Evolutionary conservation across 2,797 vertebrate genomes (phyloP).

Genomic region (Brachyalestes nurse): DNA sequence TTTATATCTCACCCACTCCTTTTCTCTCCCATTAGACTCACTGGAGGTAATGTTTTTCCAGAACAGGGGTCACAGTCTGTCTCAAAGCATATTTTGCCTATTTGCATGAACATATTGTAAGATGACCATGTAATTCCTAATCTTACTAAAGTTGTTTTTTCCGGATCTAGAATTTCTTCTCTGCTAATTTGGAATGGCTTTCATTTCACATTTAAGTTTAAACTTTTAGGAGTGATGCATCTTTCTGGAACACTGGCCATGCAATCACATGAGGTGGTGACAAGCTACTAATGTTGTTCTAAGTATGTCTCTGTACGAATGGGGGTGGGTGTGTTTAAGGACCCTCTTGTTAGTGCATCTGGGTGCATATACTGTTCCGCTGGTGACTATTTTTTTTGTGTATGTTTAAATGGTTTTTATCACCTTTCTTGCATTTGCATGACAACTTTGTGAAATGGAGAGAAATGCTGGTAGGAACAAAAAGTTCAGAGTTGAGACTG

Average conservation of each 20-base stretch:
- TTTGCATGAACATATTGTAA: conserved; percentile 22
- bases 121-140: background rate
- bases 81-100: conserved; percentile 8
- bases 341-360: too few relatives aligned
- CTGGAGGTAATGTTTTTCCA: background rate
- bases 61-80: background rate
- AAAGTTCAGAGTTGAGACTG: too few relatives aligned
- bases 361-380: too few relatives aligned
- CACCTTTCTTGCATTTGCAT: too few relatives aligned
- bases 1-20: conserved; percentile 45
- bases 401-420: too few relatives aligned
- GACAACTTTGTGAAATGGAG: too few relatives aligned
- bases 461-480: too few relatives aligned
- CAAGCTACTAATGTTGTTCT: too few relatives aligned
- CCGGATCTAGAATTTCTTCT: background rate
- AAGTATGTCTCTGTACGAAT: too few relatives aligned
- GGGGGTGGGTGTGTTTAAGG: too few relatives aligned
- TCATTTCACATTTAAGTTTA: conserved; percentile 44
- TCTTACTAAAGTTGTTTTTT: background rate
- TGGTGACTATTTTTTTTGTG: too few relatives aligned
- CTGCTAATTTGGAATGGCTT: conserved; percentile 34
- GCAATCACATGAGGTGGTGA: too few relatives aligned
- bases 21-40: conserved; percentile 23
- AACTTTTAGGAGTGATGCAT: conserved; percentile 20
- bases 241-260: background rate